A percentile compares a stretch with the other conserved stretches of the same genome.
phyloP scores from a whole-genome alignment of 2,113 vertebrate species.

The Anthoscopus minutus region DNA sequence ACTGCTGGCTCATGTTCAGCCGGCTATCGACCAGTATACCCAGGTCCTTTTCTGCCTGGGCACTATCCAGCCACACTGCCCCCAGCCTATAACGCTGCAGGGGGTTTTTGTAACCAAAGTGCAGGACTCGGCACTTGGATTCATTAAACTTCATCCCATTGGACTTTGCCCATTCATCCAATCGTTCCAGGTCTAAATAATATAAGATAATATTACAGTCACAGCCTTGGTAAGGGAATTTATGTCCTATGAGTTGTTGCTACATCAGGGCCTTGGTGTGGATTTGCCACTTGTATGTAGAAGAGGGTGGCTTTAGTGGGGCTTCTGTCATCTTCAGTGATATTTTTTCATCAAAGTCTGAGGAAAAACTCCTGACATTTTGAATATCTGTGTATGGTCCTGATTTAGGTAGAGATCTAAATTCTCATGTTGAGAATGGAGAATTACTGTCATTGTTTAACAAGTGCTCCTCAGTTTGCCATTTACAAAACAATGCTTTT shows the following conservation, averaged over 20 bases:
- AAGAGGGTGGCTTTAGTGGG: neutral
- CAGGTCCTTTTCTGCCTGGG: no score
- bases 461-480: neutral
- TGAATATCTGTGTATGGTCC: neutral
- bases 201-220: neutral
- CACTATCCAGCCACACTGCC: no score
- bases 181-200: no score
- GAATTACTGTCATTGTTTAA: neutral
- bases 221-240: neutral
- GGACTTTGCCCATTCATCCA: no score
- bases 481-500: neutral
- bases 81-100: no score
- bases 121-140: no score
- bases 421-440: neutral
- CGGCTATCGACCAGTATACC: no score
- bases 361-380: neutral
- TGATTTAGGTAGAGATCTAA: neutral
- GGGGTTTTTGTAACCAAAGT: no score
- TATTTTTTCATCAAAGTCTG: neutral
- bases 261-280: neutral
- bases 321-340: neutral
- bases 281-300: neutral
- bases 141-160: no score
- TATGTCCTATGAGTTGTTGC: neutral
- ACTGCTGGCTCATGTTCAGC: no score